A percentile compares a stretch with the other conserved stretches of the same genome.
Evolutionary conservation across 2,888 invertebrate genomes (phyloP).

Genomic region (Lacanobia oleracea): DNA sequence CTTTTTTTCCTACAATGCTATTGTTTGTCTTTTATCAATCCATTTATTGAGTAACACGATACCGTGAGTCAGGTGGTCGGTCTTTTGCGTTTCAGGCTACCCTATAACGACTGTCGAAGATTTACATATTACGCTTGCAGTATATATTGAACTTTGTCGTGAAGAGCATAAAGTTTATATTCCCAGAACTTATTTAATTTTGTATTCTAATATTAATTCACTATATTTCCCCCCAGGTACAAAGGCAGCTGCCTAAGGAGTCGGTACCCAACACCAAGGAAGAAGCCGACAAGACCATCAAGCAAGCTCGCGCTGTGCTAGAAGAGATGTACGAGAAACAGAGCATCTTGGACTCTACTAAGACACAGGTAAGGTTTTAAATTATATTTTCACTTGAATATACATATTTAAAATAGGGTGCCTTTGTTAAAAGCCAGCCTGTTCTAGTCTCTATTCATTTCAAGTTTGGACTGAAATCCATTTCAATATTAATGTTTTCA

Average conservation of each 20-base stretch:
- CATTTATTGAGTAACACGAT: too few relatives aligned
- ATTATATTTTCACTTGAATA: not conserved
- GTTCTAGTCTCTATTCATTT: too few relatives aligned
- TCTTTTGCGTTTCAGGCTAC: too few relatives aligned
- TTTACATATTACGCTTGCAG: not conserved
- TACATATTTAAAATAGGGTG: too few relatives aligned
- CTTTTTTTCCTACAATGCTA: too few relatives aligned
- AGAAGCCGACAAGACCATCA: constrained; percentile 97
- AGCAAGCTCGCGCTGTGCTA: constrained; percentile 94
- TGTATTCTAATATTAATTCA: not conserved
- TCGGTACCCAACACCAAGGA: constrained; percentile 95
- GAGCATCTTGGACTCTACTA: constrained; percentile 96
- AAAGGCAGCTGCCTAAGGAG: constrained; percentile 96
- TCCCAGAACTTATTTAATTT: not conserved
- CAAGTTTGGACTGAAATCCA: too few relatives aligned
- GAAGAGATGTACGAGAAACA: constrained; percentile 99
- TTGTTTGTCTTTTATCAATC: too few relatives aligned
- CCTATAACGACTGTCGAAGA: too few relatives aligned
- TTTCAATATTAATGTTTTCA: too few relatives aligned
- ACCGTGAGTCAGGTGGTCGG: too few relatives aligned
- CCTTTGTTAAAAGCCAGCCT: too few relatives aligned
- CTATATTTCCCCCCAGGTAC: constrained; percentile 87
- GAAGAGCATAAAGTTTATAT: not conserved
- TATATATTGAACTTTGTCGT: not conserved
- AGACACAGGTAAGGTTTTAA: constrained; percentile 91